A percentile compares a stretch with the other conserved stretches of the same genome.
phyloP scores from a whole-genome alignment of 2,797 vertebrate species.

The Tokudaia tokunoshimensis region DNA sequence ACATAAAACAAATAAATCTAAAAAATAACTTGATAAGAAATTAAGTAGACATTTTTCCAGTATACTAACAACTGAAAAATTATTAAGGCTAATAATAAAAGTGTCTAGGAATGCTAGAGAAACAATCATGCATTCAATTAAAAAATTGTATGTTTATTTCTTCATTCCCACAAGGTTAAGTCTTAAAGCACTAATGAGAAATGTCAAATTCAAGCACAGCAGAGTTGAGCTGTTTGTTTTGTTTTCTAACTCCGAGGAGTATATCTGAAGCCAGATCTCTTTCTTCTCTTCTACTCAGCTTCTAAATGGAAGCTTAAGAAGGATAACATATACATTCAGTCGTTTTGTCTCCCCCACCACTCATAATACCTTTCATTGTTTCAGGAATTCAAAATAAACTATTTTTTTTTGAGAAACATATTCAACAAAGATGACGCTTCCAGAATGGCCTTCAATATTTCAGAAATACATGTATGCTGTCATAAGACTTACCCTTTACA shows the following conservation, averaged over 20 bases:
- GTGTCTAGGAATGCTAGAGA: neutral
- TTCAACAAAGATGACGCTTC: neutral
- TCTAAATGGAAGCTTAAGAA: constrained; percentile 58
- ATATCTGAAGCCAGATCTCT: constrained; percentile 41
- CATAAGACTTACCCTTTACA: neutral
- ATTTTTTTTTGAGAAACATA: constrained; percentile 55
- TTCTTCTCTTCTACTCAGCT: constrained; percentile 50
- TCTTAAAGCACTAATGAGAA: constrained; percentile 55
- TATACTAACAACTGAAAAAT: neutral
- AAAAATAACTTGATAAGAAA: neutral
- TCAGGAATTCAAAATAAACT: constrained; percentile 54
- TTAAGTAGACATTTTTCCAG: neutral
- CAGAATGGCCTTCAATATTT: constrained; percentile 27
- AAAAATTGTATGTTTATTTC: neutral
- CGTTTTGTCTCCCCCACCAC: neutral
- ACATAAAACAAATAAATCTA: neutral
- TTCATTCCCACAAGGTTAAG: neutral
- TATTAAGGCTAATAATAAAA: neutral
- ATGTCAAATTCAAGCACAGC: constrained; percentile 60
- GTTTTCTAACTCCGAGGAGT: constrained; percentile 14
- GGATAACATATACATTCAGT: neutral
- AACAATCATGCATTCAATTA: neutral
- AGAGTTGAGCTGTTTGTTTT: constrained; percentile 49
- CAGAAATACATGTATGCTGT: neutral
- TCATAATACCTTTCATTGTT: neutral